A percentile compares a stretch with the other conserved stretches of the same genome.
phyloP scores from a whole-genome alignment of 2,113 vertebrate species.

The Chaetura pelagica region DNA sequence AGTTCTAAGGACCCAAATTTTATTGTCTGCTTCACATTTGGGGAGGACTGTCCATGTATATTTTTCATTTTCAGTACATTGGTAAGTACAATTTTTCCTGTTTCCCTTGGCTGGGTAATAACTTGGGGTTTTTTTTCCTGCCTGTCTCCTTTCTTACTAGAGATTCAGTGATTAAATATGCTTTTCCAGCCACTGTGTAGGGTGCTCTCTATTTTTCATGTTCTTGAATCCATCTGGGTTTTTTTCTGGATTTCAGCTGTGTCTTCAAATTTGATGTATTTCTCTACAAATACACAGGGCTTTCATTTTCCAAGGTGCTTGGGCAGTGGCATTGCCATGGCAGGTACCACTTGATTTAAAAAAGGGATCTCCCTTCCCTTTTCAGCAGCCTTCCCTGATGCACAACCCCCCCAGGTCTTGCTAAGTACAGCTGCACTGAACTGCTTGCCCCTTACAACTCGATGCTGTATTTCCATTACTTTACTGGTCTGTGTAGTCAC shows the following conservation, averaged over 20 bases:
- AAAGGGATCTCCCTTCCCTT: background rate
- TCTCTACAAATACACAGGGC: background rate
- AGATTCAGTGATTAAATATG: background rate
- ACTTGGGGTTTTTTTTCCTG: background rate
- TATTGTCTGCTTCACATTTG: background rate
- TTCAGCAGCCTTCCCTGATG: background rate
- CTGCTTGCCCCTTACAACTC: background rate
- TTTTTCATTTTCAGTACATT: background rate
- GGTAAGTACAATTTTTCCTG: background rate
- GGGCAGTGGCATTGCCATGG: background rate
- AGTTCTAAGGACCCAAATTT: background rate
- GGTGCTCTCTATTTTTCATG: background rate
- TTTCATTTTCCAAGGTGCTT: background rate
- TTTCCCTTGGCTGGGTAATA: background rate
- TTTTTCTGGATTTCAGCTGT: background rate
- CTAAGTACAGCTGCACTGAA: background rate
- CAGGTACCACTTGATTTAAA: background rate
- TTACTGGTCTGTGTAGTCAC: no score
- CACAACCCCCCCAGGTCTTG: rapidly evolving
- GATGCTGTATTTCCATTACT: background rate
- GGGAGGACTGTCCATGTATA: background rate
- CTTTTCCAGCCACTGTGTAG: background rate
- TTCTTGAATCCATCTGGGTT: background rate
- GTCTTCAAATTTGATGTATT: constrained; percentile 13
- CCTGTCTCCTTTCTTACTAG: background rate